Base-by-base conservation (phyloP, 2,113 vertebrate genomes). In the Albula glossodonta region DNA sequence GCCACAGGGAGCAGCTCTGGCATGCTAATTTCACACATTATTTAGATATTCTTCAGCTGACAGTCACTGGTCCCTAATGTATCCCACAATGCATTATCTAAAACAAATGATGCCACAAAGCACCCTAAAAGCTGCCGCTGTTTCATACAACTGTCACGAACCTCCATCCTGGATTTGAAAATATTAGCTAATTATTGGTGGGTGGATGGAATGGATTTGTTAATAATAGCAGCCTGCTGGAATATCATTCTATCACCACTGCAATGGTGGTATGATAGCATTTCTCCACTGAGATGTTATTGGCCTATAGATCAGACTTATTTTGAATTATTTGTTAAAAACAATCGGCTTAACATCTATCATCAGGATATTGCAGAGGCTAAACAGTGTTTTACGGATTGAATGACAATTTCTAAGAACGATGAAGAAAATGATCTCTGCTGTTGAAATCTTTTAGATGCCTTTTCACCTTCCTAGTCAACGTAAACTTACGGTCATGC, bases 161-260 rank as follows among this genome's bases (percentile, higher is more conserved):
- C 7, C 70, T 74, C 22, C 70, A 8, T 12, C 70, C 25, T 84
- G 84, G 86, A 85, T 89, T 87, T 79, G 87, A 87, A 91, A 90
- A 88, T 88, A 89, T 85, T 85, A 88, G 84, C 87, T 89, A 87
- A 91, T 91, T 91, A 89, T 86, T 81, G 25, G 51, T 60, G 48
- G 19, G 6, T 4, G 52, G 63, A 63, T 51, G 50, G 48, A 6
- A 81, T 41, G n/a, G 70, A 74, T 74, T 74, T 31, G 22, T 5
- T 31, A 74, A 74, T 74, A 85, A 81, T 81, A 87, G 80, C 1
- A 15, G 48, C 79, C 53, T 57, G 48, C 31, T 50, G 82, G 12
- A 48, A 83, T 83, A 77, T 56, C 41, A 82, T 84, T 89, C 81
- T 83, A 83, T 82, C 78, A 84, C 84, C 52, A 60, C 60, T 53